phyloP scores from a whole-genome alignment of 2,797 vertebrate genomes.

The Myotis myotis region DNA sequence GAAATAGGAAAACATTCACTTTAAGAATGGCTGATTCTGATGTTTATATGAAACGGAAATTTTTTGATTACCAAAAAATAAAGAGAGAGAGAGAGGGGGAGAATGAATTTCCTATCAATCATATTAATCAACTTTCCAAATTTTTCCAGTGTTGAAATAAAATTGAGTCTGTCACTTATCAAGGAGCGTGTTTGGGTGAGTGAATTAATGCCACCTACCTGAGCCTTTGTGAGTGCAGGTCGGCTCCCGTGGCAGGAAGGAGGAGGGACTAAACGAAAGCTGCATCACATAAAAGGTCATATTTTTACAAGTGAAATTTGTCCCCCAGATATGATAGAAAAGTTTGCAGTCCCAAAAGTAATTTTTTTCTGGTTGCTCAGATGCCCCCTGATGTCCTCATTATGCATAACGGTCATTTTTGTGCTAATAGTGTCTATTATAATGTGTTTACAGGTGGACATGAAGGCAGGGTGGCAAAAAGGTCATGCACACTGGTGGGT shows the following conservation, averaged over 20 bases:
- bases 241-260: neutral
- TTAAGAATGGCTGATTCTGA: neutral
- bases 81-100: neutral
- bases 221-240: neutral
- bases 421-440: neutral
- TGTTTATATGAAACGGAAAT: neutral
- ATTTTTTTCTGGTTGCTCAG: neutral
- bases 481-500: neutral
- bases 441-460: neutral
- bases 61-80: neutral
- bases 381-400: neutral
- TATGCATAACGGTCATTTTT: slow-evolving; percentile 37
- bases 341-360: neutral
- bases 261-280: neutral
- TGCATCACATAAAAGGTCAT: neutral
- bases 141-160: neutral
- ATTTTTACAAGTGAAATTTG: slow-evolving; percentile 13
- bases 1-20: neutral
- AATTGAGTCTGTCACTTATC: neutral
- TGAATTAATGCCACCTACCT: neutral
- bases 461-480: neutral
- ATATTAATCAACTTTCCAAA: neutral
- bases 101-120: neutral
- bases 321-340: neutral
- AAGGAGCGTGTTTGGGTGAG: neutral